Evolutionary conservation across 1,140 invertebrate species (phyloP).

Genomic region (Bicyclus anynana): DNA sequence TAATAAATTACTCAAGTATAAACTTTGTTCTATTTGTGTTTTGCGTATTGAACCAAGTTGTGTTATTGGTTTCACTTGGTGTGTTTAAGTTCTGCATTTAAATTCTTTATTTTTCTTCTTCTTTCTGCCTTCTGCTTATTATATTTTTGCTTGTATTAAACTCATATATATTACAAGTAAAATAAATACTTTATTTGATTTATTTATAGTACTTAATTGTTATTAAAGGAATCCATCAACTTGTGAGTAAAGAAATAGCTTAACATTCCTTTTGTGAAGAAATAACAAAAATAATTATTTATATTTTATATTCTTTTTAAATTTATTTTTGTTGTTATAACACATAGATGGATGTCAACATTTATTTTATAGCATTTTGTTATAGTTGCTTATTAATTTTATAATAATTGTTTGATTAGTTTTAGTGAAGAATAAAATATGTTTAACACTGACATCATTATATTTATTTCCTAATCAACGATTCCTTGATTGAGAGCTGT

Average conservation of each 20-base stretch:
- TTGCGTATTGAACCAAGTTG: background rate
- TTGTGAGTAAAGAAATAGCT: conserved; percentile 20
- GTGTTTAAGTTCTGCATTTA: conserved; percentile 26
- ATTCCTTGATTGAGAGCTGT: too few relatives aligned
- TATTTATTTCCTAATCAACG: background rate
- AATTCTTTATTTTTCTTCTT: conserved; percentile 18
- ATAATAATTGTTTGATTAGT: conserved; percentile 33
- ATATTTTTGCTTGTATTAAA: background rate
- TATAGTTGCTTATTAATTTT: conserved; percentile 31
- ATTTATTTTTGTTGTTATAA: background rate
- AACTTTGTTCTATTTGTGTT: too few relatives aligned
- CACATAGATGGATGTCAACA: conserved; percentile 11
- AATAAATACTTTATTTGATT: background rate
- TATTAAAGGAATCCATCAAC: too few relatives aligned
- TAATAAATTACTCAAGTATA: too few relatives aligned
- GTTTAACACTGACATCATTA: conserved; percentile 12
- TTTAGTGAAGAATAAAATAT: conserved; percentile 34
- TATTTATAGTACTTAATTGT: background rate
- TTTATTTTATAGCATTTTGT: conserved; percentile 44
- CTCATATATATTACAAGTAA: background rate
- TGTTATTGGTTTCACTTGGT: background rate
- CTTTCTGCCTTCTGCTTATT: conserved; percentile 8
- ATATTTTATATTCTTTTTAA: conserved; percentile 16
- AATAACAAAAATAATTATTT: conserved; percentile 15
- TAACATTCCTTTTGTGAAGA: conserved; percentile 41